Evolutionary conservation across 2,888 invertebrate genomes (phyloP).

Genomic region (Eulithis prunata): DNA sequence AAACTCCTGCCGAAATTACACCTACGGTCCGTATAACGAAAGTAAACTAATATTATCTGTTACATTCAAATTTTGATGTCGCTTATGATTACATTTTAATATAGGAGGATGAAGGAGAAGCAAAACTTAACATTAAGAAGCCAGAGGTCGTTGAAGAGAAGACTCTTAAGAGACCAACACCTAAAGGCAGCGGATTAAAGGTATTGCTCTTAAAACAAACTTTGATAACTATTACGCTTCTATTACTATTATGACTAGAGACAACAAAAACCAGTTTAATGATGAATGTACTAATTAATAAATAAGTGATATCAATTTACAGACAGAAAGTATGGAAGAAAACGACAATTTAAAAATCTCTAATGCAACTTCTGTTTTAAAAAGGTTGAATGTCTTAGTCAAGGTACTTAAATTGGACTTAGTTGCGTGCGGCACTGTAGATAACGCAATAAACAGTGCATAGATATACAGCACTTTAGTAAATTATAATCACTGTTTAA

Average conservation of each 20-base stretch:
- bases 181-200: slow-evolving; percentile 66
- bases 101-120: slow-evolving; percentile 76
- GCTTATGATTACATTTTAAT: slow-evolving; percentile 39
- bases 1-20: slow-evolving; percentile 76
- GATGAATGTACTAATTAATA: neutral
- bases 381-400: slow-evolving; percentile 64
- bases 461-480: slow-evolving; percentile 2
- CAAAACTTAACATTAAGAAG: slow-evolving; percentile 78
- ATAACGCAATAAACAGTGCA: slow-evolving; percentile 15
- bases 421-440: slow-evolving; percentile 35
- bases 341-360: slow-evolving; percentile 53
- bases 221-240: neutral
- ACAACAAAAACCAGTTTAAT: neutral
- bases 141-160: slow-evolving; percentile 77
- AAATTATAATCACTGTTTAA: slow-evolving; percentile 1
- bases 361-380: slow-evolving; percentile 54
- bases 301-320: slow-evolving; percentile 42
- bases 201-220: slow-evolving; percentile 47
- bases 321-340: slow-evolving; percentile 47
- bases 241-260: neutral
- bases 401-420: slow-evolving; percentile 59
- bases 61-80: neutral
- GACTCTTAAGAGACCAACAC: slow-evolving; percentile 73
- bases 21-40: slow-evolving; percentile 72
- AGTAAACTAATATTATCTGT: neutral